Conservation (phyloP, 2,888 invertebrate genomes). For the Aphidoletes aphidimyza region DNA sequence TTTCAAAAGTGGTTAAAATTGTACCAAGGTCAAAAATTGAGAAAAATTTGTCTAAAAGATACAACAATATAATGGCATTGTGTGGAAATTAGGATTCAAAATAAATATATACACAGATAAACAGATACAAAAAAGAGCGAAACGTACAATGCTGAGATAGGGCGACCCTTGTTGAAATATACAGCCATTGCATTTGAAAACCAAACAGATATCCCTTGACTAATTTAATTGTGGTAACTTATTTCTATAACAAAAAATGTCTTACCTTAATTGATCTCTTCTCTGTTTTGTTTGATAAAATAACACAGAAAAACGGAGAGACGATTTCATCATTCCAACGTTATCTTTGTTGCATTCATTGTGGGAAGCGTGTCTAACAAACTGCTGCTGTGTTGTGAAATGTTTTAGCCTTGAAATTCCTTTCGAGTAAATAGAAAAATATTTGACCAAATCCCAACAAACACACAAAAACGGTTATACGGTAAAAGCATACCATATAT, state of each 20-base stretch:
- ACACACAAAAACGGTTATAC: background rate
- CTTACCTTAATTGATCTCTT: conserved; percentile 33
- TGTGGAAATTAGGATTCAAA: no score
- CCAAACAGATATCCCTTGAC: background rate
- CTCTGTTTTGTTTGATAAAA: background rate
- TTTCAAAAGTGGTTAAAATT: background rate
- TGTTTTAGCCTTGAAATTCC: background rate
- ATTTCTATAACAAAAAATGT: background rate
- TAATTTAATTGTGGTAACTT: conserved; percentile 51
- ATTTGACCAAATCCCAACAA: background rate
- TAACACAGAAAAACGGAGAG: background rate
- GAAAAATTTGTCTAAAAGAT: no score
- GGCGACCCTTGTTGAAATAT: no score
- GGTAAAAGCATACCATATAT: background rate
- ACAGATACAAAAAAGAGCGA: no score
- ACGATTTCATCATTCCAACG: no score
- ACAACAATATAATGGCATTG: no score
- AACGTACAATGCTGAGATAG: no score
- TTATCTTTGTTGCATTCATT: background rate
- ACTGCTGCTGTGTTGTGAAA: conserved; percentile 44
- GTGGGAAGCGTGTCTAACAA: conserved; percentile 22
- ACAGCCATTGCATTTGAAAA: background rate
- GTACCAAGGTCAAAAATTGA: no score
- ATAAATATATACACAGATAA: no score
- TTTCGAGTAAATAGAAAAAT: conserved; percentile 14